phyloP scores from a whole-genome alignment of 2,113 vertebrate species.

The Columbina picui region DNA sequence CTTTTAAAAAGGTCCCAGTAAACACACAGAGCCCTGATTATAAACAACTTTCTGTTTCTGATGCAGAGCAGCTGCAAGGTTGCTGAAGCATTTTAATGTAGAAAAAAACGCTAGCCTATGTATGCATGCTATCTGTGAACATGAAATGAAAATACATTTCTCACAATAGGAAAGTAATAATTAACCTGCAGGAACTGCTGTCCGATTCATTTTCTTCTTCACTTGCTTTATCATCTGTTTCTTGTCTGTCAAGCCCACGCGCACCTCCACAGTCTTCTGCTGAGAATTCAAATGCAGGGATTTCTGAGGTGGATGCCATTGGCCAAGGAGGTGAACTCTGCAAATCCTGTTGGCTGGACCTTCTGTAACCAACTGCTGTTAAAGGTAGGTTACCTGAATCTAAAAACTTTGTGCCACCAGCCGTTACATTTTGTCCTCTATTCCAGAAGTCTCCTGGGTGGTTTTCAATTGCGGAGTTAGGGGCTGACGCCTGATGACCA shows the following conservation, averaged over 20 bases:
- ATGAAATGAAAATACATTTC: not conserved
- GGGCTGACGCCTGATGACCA: constrained; percentile 88
- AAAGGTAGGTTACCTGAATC: constrained; percentile 79
- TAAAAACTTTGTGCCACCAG: constrained; percentile 86
- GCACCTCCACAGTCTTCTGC: constrained; percentile 77
- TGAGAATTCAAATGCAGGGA: constrained; percentile 81
- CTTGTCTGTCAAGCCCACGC: constrained; percentile 73
- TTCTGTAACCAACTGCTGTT: constrained; percentile 81
- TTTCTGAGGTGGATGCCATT: constrained; percentile 87
- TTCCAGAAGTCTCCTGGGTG: constrained; percentile 87
- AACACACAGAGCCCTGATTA: not conserved
- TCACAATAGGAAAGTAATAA: constrained; percentile 67
- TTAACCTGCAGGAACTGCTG: constrained; percentile 95
- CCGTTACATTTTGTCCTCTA: constrained; percentile 77
- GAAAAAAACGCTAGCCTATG: not conserved
- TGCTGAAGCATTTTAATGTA: not conserved
- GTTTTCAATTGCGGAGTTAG: constrained; percentile 73
- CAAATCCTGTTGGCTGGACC: constrained; percentile 90
- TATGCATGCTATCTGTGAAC: not conserved
- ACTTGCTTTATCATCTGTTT: constrained; percentile 78
- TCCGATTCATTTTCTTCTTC: constrained; percentile 90
- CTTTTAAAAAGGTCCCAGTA: not conserved
- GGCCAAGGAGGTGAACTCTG: constrained; percentile 84
- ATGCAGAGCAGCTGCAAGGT: not conserved
- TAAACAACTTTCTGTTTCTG: not conserved